These are phyloP conservation scores for Lophius americanus DNA, from an alignment of 2,797 vertebrate genomes.

Conservation along the genomic window DNA sequence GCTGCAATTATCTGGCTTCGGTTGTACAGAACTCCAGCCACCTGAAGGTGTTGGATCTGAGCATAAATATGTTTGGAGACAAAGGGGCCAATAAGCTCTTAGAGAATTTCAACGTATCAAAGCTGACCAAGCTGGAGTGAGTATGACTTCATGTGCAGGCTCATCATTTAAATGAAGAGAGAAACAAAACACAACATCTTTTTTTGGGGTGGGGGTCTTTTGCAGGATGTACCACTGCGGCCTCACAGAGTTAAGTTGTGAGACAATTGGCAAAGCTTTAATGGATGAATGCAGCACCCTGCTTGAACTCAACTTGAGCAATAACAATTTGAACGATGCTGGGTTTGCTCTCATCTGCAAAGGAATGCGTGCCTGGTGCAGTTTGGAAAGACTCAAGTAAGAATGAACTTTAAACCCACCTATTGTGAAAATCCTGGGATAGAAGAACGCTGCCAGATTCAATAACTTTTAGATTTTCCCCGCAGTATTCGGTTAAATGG, in stretches of 20 bases:
- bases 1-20: conserved; percentile 37
- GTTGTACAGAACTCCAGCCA: conserved; percentile 19
- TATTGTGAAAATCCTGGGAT: not conserved
- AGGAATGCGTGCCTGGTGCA: conserved; percentile 37
- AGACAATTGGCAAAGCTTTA: conserved; percentile 29
- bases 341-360: conserved; percentile 38
- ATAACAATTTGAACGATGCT: conserved; percentile 41
- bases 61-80: conserved; percentile 57
- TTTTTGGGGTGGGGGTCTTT: not conserved
- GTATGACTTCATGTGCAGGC: conserved; percentile 9
- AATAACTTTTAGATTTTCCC: no score
- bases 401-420: not conserved
- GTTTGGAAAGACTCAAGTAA: conserved; percentile 60
- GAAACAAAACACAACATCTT: no score
- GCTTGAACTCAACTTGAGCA: conserved; percentile 55
- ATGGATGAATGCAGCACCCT: conserved; percentile 21
- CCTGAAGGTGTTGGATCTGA: conserved; percentile 51
- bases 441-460: no score
- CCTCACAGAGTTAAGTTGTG: conserved; percentile 45
- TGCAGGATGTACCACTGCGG: conserved; percentile 54
- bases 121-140: conserved; percentile 56
- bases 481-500: no score
- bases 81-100: conserved; percentile 39
- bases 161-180: no score
- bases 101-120: conserved; percentile 21